phyloP scores from a whole-genome alignment of 2,797 vertebrate species.

The Ciconia nigra region DNA sequence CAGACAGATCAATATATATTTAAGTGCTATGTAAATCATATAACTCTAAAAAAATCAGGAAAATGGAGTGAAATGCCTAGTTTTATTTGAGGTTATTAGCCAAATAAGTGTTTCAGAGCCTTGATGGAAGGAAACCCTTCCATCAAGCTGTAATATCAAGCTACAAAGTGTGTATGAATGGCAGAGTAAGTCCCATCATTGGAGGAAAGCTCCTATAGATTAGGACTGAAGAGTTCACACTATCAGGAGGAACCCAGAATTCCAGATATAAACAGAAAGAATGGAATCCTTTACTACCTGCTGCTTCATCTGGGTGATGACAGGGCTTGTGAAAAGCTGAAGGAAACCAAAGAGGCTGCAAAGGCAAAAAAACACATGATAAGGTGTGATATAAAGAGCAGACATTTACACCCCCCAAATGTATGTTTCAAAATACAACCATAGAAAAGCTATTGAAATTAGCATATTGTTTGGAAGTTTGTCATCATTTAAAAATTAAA shows the following conservation, averaged over 20 bases:
- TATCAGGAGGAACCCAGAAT: background rate
- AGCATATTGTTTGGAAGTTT: background rate
- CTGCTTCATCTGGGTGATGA: background rate
- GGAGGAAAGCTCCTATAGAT: background rate
- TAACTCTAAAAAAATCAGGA: background rate
- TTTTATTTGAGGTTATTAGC: background rate
- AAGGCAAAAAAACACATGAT: background rate
- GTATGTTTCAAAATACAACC: background rate
- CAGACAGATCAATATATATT: background rate
- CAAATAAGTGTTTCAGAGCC: background rate
- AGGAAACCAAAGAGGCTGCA: background rate
- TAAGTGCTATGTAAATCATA: background rate
- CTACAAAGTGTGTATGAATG: background rate
- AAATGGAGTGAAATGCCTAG: background rate
- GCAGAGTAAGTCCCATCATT: background rate
- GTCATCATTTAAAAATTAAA: background rate
- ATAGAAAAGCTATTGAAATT: background rate
- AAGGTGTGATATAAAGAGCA: background rate
- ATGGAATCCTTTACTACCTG: background rate
- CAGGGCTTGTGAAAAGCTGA: background rate
- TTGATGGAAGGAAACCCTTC: background rate
- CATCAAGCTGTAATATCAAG: background rate
- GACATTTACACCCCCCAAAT: background rate
- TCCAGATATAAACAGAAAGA: background rate
- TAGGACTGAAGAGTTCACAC: background rate